Conservation (phyloP, 1,140 invertebrate genomes). For the Calliphora vicina region DNA sequence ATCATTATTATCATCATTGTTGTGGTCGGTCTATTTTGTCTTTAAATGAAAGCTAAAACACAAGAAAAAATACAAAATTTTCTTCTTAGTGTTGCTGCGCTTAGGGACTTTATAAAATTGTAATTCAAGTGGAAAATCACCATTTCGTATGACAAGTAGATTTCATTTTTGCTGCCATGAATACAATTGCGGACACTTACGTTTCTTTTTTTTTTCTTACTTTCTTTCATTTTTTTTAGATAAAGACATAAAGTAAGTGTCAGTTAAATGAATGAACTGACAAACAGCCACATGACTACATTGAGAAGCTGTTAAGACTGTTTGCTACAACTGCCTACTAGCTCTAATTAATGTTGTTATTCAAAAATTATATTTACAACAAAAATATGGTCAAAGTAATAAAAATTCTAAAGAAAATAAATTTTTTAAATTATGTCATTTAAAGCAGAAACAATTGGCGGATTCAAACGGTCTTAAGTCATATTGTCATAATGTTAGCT, state of each 20-base stretch:
- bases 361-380: background rate
- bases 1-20: background rate
- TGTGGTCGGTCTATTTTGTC: background rate
- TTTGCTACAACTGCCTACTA: background rate
- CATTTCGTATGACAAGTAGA: background rate
- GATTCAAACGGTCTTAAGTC: too few relatives aligned
- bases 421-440: background rate
- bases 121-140: conserved; percentile 22
- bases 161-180: background rate
- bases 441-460: too few relatives aligned
- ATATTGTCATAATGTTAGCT: too few relatives aligned
- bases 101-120: conserved; percentile 23
- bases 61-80: background rate
- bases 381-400: too few relatives aligned
- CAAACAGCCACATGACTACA: background rate
- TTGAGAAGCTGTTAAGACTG: background rate
- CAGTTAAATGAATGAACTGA: background rate
- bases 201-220: too few relatives aligned
- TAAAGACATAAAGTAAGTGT: background rate
- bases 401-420: background rate
- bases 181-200: background rate
- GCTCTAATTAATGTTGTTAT: background rate
- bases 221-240: background rate
- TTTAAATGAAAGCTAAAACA: background rate
- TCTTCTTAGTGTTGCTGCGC: background rate